A percentile compares a stretch with the other conserved stretches of the same genome.
Conservation (phyloP, 2,113 vertebrate genomes). For the Tychaedon coryphoeus region DNA sequence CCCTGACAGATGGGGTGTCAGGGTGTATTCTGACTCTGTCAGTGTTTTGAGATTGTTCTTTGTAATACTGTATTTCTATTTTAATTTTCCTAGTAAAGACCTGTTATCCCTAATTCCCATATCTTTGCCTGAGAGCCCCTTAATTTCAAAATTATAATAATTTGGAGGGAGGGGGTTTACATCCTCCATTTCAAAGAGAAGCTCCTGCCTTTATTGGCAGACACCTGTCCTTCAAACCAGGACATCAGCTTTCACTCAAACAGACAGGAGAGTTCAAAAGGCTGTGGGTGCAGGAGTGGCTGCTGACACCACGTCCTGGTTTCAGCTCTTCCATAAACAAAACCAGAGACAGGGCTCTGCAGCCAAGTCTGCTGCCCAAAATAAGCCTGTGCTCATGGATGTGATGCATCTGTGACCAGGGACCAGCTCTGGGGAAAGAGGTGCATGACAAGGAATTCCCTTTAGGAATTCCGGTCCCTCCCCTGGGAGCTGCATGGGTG, state of each 20-base stretch:
- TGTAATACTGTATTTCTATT: no score
- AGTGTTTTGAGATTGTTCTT: no score
- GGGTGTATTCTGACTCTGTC: no score
- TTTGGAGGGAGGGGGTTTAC: no score
- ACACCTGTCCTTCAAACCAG: no score
- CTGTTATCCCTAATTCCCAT: no score
- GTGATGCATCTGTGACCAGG: neutral
- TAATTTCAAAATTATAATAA: no score
- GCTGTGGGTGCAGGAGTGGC: accelerated
- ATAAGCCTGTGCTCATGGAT: accelerated
- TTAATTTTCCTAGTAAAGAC: no score
- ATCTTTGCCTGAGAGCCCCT: no score
- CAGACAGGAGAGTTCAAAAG: neutral
- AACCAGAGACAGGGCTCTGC: neutral
- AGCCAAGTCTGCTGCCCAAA: accelerated
- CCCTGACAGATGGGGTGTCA: no score
- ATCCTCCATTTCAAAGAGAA: no score
- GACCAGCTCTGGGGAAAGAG: neutral
- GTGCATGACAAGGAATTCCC: accelerated
- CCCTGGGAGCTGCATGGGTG: accelerated
- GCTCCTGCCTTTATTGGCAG: no score
- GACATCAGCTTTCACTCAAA: neutral
- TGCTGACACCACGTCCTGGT: accelerated
- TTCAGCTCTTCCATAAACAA: neutral
- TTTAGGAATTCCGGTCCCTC: accelerated